A percentile compares a stretch with the other conserved stretches of the same genome.
Evolutionary conservation across 2,888 invertebrate genomes (phyloP).

Genomic region (Caenorhabditis sulstoni): DNA sequence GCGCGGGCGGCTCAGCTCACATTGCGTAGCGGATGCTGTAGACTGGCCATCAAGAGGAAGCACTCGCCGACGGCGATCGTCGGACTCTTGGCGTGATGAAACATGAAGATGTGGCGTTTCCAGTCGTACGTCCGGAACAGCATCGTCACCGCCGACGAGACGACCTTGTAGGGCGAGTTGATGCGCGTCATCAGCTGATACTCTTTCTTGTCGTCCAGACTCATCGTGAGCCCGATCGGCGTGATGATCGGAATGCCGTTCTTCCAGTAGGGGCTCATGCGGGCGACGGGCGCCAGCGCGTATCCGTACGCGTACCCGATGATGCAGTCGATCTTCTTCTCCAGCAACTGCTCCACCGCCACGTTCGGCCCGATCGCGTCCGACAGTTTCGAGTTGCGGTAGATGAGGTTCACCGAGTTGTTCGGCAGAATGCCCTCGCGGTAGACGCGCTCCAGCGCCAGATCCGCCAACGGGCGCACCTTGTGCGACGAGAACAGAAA

Average conservation of each 20-base stretch:
- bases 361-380: slow-evolving; percentile 80
- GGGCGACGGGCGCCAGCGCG: slow-evolving; percentile 77
- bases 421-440: slow-evolving; percentile 63
- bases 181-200: slow-evolving; percentile 89
- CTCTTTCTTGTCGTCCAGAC: slow-evolving; percentile 86
- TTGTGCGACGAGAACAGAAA: slow-evolving; percentile 75
- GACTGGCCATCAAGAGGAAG: slow-evolving; percentile 75
- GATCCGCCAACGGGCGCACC: slow-evolving; percentile 73
- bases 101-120: slow-evolving; percentile 71
- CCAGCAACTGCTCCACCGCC: slow-evolving; percentile 73
- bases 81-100: slow-evolving; percentile 70
- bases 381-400: slow-evolving; percentile 72
- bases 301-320: slow-evolving; percentile 78
- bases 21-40: slow-evolving; percentile 61
- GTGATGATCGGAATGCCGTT: slow-evolving; percentile 86
- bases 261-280: slow-evolving; percentile 78
- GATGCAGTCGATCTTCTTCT: slow-evolving; percentile 76
- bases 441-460: slow-evolving; percentile 76
- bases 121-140: slow-evolving; percentile 71
- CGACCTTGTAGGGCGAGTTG: slow-evolving; percentile 86
- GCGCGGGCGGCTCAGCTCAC: slow-evolving; percentile 24
- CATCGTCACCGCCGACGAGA: slow-evolving; percentile 61
- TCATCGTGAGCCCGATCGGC: slow-evolving; percentile 88
- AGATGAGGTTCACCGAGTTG: slow-evolving; percentile 69
- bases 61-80: slow-evolving; percentile 74